These are phyloP conservation scores for Lasioglossum zephyrum DNA, from an alignment of 2,888 invertebrate species.

Conservation along the genomic window DNA sequence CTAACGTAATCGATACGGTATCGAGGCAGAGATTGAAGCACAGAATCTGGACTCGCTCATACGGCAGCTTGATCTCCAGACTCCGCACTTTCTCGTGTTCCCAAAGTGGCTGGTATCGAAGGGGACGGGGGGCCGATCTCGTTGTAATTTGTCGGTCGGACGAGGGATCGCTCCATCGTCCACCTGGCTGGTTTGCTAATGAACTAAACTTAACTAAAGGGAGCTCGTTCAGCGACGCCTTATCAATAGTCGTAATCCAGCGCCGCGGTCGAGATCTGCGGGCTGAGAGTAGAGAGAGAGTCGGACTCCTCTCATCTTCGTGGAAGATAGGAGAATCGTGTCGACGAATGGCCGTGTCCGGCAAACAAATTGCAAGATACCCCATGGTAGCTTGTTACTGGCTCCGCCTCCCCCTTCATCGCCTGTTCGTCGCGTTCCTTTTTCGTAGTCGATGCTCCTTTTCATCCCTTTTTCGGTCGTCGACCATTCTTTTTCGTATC, in stretches of 20 bases:
- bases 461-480: constrained; percentile 55
- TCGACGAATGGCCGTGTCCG: constrained; percentile 83
- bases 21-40: neutral
- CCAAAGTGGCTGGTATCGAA: constrained; percentile 49
- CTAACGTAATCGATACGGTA: neutral
- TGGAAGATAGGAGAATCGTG: constrained; percentile 81
- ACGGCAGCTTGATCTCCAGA: neutral
- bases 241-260: constrained; percentile 79
- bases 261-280: constrained; percentile 57
- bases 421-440: constrained; percentile 25
- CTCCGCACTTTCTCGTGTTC: constrained; percentile 25
- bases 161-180: constrained; percentile 75
- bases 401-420: constrained; percentile 34
- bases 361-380: constrained; percentile 84
- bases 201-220: constrained; percentile 79
- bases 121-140: constrained; percentile 63
- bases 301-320: constrained; percentile 78
- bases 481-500: constrained; percentile 57
- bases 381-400: constrained; percentile 78
- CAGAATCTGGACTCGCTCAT: neutral
- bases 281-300: constrained; percentile 58
- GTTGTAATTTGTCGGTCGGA: constrained; percentile 77
- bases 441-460: constrained; percentile 35
- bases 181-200: constrained; percentile 80
- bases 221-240: constrained; percentile 76